Conservation (phyloP, 2,797 vertebrate genomes). For the Arrhamphus sclerolepis region DNA sequence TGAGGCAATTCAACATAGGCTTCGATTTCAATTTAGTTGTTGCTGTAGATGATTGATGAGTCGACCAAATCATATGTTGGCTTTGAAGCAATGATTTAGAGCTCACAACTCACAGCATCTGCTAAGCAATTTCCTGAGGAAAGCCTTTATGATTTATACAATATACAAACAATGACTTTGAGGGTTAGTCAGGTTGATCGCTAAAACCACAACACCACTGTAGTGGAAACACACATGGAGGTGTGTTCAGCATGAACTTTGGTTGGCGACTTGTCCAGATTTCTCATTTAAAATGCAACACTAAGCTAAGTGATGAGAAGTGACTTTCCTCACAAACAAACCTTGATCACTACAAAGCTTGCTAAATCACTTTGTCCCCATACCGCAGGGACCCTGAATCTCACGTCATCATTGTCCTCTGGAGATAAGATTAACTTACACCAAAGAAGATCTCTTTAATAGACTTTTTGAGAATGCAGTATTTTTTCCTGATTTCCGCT, state of each 20-base stretch:
- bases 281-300: background rate
- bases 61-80: background rate
- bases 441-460: background rate
- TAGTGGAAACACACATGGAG: background rate
- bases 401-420: constrained; percentile 45
- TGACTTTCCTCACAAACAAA: constrained; percentile 42
- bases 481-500: too few species aligned
- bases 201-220: background rate
- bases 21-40: constrained; percentile 1
- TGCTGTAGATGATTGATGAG: background rate
- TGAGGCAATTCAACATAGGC: background rate
- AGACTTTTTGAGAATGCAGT: too few species aligned
- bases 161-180: background rate
- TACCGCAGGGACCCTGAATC: constrained; percentile 53
- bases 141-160: background rate
- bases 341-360: constrained; percentile 42
- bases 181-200: background rate
- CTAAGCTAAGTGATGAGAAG: constrained; percentile 8
- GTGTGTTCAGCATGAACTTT: background rate
- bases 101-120: background rate
- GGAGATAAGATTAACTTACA: constrained; percentile 20
- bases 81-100: constrained; percentile 2
- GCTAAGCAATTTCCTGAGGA: background rate
- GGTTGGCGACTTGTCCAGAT: too few species aligned
- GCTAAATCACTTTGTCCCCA: constrained; percentile 53